Evolutionary conservation across 1,140 invertebrate genomes (phyloP).

Genomic region (Bombus waltoni): DNA sequence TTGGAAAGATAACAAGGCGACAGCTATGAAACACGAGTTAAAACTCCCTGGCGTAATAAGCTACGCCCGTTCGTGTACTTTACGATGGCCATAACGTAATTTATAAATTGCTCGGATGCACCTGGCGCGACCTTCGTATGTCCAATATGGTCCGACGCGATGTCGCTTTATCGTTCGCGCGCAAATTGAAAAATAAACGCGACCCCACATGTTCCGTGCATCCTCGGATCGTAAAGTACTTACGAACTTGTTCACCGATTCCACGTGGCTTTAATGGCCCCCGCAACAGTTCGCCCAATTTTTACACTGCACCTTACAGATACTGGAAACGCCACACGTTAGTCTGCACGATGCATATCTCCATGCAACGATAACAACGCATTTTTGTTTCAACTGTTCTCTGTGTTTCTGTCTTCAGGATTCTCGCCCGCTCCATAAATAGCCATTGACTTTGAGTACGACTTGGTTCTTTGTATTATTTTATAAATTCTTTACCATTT

Average conservation of each 20-base stretch:
- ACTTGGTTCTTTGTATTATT: neutral
- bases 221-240: conserved; percentile 34
- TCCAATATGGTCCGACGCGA: conserved; percentile 15
- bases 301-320: neutral
- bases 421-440: neutral
- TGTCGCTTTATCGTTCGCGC: conserved; percentile 49
- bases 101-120: conserved; percentile 56
- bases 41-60: conserved; percentile 3
- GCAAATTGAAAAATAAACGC: conserved; percentile 42
- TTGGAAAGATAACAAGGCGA: conserved; percentile 11
- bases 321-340: neutral
- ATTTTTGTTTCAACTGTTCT: conserved; percentile 4
- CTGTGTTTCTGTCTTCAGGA: neutral
- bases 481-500: neutral
- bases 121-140: conserved; percentile 45
- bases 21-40: conserved; percentile 7
- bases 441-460: neutral
- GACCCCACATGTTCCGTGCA: neutral
- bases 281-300: neutral
- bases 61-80: conserved; percentile 28
- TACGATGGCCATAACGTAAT: conserved; percentile 30
- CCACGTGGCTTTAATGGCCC: conserved; percentile 41
- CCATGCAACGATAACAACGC: neutral
- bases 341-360: neutral
- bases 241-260: conserved; percentile 48